Evolutionary conservation across 2,797 vertebrate genomes (phyloP).

Genomic region (Mionectes olivaceus): DNA sequence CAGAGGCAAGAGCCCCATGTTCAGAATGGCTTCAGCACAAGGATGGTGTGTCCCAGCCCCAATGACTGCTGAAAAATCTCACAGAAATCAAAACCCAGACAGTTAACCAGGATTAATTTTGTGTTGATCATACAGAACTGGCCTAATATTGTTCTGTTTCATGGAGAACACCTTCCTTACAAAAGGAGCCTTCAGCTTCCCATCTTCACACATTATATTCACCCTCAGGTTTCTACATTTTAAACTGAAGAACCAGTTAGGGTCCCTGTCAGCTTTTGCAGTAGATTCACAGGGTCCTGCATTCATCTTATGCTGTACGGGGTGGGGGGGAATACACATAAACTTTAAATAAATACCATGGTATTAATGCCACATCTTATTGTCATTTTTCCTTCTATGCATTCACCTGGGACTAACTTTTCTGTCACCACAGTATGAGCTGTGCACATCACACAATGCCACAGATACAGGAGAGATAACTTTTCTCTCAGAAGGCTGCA

Average conservation of each 20-base stretch:
- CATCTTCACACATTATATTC: neutral
- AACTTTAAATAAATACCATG: neutral
- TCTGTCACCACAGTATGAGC: neutral
- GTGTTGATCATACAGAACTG: neutral
- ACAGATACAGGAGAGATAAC: neutral
- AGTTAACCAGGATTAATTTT: neutral
- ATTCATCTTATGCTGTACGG: fast-evolving
- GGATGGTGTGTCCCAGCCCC: fast-evolving
- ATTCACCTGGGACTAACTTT: neutral
- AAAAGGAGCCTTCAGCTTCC: neutral
- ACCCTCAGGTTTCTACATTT: neutral
- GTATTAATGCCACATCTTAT: neutral
- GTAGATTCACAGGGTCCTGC: neutral
- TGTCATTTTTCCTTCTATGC: neutral
- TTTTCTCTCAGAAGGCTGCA: neutral
- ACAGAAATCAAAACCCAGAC: neutral
- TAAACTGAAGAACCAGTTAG: neutral
- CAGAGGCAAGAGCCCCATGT: neutral
- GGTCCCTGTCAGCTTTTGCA: neutral
- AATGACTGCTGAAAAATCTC: neutral
- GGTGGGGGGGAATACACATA: neutral
- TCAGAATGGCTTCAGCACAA: neutral
- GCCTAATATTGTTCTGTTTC: neutral
- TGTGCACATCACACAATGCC: neutral
- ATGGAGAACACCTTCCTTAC: neutral